Evolutionary conservation across 1,140 invertebrate species (phyloP), one percentile per base, ranked within the genome.

Genomic region (Sarcophaga bullata): DNA sequence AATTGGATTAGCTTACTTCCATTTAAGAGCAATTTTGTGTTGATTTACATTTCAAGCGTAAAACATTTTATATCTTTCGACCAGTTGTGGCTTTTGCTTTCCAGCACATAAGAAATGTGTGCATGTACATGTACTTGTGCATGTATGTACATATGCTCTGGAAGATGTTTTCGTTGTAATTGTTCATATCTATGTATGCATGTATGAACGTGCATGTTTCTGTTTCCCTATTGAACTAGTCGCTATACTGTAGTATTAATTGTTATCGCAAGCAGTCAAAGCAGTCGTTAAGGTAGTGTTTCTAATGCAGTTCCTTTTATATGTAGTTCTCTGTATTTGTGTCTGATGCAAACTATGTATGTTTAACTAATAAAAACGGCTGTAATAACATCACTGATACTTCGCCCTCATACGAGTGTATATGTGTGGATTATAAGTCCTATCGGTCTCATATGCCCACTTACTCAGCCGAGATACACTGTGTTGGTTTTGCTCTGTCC

Each of bases 1-100:
- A 54, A 83, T 83, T n/a, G 58, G 82, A 80, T 83, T 80, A 78
- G 82, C 73, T 73, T 80, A 83, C 52, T 82, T 80, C 19, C 78
- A 80, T 78, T 83, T 82, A 82, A 82, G 37, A 25, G 47, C 19
- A 72, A 46, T 48, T 37, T 78, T 78, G n/a, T 1, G 25, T 50
- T 17, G 17, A 52, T 68, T 68, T 50, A 46, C 75, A 78, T 78
- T 50, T 19, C 47, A 49, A 15, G 8, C 5, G 11, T 46, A 0
- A 58, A 47, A 73, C 11, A 37, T 73, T 37, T 6, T 13, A 15
- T 49, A 76, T 9, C 49, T 17, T 78, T 0, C 13, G 48, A 25
- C n/a, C n/a, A 5, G 17, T 50, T 19, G 48, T 52, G 8, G 15
- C 25, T 78, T 50, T 10, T 78, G n/a, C 10, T 25, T 47, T 73